These are phyloP conservation scores for Poliocrania exsul DNA, from an alignment of 2,797 vertebrate species.

Conservation along the genomic window DNA sequence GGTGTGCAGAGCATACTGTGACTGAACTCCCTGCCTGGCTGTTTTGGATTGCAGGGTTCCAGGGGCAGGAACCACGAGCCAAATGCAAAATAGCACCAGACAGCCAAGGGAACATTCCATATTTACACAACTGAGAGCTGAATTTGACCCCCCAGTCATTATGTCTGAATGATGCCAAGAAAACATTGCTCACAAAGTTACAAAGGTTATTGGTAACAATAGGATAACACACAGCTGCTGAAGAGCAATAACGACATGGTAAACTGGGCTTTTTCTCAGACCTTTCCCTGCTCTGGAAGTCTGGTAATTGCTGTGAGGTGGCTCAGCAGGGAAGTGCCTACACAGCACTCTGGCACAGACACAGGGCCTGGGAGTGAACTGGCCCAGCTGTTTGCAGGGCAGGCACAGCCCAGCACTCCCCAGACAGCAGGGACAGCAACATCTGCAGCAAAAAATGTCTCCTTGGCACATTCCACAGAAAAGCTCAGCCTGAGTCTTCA, in stretches of 20 bases:
- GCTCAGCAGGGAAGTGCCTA: background rate
- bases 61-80: constrained; percentile 2
- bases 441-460: background rate
- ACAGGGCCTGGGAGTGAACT: background rate
- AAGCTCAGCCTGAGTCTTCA: background rate
- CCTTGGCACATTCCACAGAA: background rate
- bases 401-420: background rate
- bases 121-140: constrained; percentile 44
- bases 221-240: constrained; percentile 48
- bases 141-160: constrained; percentile 34
- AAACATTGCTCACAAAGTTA: constrained; percentile 32
- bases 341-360: background rate
- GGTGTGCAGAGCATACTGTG: background rate
- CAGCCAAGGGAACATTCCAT: constrained; percentile 37
- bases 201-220: constrained; percentile 45
- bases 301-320: constrained; percentile 5
- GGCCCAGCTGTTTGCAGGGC: constrained; percentile 28
- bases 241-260: background rate
- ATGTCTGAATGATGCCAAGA: constrained; percentile 27
- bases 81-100: constrained; percentile 38
- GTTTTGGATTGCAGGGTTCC: constrained; percentile 15
- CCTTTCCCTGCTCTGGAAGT: background rate
- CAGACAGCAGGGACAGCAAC: background rate
- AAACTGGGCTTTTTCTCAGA: constrained; percentile 28
- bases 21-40: background rate